These are phyloP conservation scores for Squalus acanthias DNA, from an alignment of 2,797 vertebrate genomes.

Conservation along the genomic window DNA sequence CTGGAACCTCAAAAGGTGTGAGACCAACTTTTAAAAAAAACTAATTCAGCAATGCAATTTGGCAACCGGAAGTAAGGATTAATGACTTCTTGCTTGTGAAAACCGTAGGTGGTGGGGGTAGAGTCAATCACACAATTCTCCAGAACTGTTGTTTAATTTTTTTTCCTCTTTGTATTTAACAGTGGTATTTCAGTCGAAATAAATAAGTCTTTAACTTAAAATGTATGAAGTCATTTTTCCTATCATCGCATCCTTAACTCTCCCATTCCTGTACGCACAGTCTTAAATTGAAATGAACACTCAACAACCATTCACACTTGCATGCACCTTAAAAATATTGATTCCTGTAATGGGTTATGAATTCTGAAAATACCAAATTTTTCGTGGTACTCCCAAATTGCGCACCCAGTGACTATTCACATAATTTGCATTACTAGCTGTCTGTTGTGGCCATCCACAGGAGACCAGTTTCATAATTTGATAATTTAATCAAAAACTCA, in stretches of 20 bases:
- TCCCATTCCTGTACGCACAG: not conserved
- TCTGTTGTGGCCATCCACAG: not conserved
- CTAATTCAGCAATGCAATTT: not conserved
- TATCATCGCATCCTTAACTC: not conserved
- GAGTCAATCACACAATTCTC: not conserved
- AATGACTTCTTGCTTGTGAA: not conserved
- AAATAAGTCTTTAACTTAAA: not conserved
- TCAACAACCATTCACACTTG: not conserved
- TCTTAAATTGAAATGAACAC: not conserved
- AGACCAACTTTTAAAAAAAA: no score
- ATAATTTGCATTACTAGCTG: not conserved
- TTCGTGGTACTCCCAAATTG: not conserved
- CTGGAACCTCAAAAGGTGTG: no score
- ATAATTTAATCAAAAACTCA: not conserved
- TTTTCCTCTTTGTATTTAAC: no score
- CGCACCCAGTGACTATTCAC: not conserved
- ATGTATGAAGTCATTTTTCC: not conserved
- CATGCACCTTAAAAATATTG: not conserved
- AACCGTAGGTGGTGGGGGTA: not conserved
- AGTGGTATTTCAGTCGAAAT: not conserved
- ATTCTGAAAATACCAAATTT: not conserved
- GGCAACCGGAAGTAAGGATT: not conserved
- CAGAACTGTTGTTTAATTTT: not conserved
- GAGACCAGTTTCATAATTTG: not conserved
- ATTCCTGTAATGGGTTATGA: not conserved